These are phyloP conservation scores for Cyprinodon brontotheroides DNA, from an alignment of 2,113 vertebrate genomes.

Conservation along the genomic window DNA sequence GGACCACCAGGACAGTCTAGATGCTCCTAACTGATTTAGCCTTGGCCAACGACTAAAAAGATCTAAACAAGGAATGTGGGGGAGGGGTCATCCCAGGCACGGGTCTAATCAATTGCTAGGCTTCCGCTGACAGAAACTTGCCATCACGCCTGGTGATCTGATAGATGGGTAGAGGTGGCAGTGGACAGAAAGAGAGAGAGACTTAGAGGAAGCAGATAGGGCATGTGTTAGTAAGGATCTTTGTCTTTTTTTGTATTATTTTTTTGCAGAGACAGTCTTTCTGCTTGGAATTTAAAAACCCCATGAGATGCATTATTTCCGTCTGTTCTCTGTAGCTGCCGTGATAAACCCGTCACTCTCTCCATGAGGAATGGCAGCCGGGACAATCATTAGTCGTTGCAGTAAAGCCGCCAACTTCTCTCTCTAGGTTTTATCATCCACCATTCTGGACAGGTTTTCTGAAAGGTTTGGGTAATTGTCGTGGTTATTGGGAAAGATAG, in stretches of 20 bases:
- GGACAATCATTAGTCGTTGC: constrained; percentile 72
- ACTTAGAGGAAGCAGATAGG: constrained; percentile 49
- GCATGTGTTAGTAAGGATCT: constrained; percentile 29
- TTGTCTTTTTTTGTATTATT: neutral
- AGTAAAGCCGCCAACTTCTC: constrained; percentile 60
- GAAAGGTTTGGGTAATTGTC: constrained; percentile 71
- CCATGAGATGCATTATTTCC: constrained; percentile 67
- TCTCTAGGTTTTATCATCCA: constrained; percentile 70
- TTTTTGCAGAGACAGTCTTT: constrained; percentile 37
- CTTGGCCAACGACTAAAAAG: constrained; percentile 69
- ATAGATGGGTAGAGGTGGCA: constrained; percentile 61
- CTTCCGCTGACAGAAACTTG: constrained; percentile 71
- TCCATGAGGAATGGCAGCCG: constrained; percentile 72
- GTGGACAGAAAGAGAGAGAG: constrained; percentile 53
- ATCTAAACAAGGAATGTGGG: constrained; percentile 57
- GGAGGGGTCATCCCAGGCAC: constrained; percentile 56
- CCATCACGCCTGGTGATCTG: constrained; percentile 66
- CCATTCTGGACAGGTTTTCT: constrained; percentile 66
- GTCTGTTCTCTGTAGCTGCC: constrained; percentile 65
- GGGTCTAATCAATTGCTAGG: constrained; percentile 73
- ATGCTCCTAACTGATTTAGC: constrained; percentile 76
- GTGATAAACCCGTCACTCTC: constrained; percentile 79
- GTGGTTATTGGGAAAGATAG: constrained; percentile 69
- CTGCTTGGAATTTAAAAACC: constrained; percentile 64
- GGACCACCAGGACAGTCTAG: constrained; percentile 61